Base-by-base conservation (phyloP, 1,140 invertebrate genomes). In the Drosophila nebulosa region DNA sequence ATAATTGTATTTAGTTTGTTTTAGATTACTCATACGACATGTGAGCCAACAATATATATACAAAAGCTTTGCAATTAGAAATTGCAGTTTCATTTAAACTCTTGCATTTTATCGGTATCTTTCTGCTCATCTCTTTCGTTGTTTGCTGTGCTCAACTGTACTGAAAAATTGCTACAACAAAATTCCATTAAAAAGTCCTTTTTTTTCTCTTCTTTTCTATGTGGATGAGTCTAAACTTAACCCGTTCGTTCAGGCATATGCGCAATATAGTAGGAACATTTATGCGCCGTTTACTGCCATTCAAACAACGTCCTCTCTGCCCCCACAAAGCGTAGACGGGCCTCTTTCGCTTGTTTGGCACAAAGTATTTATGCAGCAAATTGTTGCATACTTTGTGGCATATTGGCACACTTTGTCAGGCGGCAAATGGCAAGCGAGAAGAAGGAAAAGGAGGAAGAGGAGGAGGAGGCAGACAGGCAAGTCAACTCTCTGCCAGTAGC, bases 311-410 rank as follows among this genome's bases (percentile, higher is more conserved):
- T n/a, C n/a, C n/a, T 6, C 4, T 9, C 39, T 9, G 5, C 36
- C 36, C 36, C n/a, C n/a, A n/a, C n/a, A n/a, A n/a, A n/a, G n/a
- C n/a, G n/a, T n/a, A n/a, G n/a, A n/a, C n/a, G n/a, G n/a, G n/a
- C n/a, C n/a, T n/a, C n/a, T n/a, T n/a, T n/a, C n/a, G n/a, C n/a
- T n/a, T n/a, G n/a, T 16, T 5, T 14, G 4, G 46, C 16, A 80
- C 78, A 86, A 86, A 78, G 81, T 85, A 85, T 86, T 86, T 85
- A 80, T 86, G 81, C 81, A 66, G 74, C 78, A 86, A 88, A 86
- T 81, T 86, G 81, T 86, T 81, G 83, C 81, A 86, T 86, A 86
- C 81, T 88, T 78, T 86, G 81, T 78, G 77, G 78, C 78, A 70
- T 78, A 86, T 84, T 84, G 79, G 80, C 80, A 72, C 72, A 84